phyloP scores from a whole-genome alignment of 2,113 vertebrate genomes.

The Phylloscopus trochilus region DNA sequence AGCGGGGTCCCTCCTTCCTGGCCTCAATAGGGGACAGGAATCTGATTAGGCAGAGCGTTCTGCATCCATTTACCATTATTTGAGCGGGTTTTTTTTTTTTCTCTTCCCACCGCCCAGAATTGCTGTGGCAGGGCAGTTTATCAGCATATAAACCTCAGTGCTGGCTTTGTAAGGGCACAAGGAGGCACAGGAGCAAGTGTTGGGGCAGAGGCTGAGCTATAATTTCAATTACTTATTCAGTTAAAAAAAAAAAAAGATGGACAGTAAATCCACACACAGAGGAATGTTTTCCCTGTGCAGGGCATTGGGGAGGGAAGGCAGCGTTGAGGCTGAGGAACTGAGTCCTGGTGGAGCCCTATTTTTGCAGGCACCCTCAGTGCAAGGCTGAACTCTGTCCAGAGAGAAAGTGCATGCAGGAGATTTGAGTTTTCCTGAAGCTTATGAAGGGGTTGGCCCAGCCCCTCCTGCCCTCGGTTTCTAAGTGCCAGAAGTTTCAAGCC shows the following conservation, averaged over 20 bases:
- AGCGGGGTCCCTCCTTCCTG: conserved; percentile 37
- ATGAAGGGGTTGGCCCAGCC: not conserved
- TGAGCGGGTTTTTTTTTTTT: not conserved
- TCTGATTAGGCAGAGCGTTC: conserved; percentile 64
- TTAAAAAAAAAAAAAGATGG: not conserved
- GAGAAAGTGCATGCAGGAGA: not conserved
- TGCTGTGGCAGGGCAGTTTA: not conserved
- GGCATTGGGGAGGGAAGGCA: not conserved
- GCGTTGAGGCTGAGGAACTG: not conserved
- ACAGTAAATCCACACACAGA: not conserved
- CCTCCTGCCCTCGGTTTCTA: not conserved
- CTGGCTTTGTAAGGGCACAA: not conserved
- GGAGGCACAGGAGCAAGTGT: not conserved
- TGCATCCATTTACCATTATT: conserved; percentile 51
- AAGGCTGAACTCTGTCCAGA: not conserved
- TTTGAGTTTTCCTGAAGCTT: not conserved
- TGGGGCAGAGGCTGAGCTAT: not conserved
- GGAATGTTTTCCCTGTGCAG: not conserved
- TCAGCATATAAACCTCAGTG: not conserved
- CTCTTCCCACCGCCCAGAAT: not conserved
- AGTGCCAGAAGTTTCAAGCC: not conserved
- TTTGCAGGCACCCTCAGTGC: not conserved
- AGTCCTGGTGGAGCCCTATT: not conserved
- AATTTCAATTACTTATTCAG: not conserved
- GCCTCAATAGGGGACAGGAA: conserved; percentile 58